Base-by-base conservation (phyloP, 2,113 vertebrate genomes). In the Otolemur garnettii region DNA sequence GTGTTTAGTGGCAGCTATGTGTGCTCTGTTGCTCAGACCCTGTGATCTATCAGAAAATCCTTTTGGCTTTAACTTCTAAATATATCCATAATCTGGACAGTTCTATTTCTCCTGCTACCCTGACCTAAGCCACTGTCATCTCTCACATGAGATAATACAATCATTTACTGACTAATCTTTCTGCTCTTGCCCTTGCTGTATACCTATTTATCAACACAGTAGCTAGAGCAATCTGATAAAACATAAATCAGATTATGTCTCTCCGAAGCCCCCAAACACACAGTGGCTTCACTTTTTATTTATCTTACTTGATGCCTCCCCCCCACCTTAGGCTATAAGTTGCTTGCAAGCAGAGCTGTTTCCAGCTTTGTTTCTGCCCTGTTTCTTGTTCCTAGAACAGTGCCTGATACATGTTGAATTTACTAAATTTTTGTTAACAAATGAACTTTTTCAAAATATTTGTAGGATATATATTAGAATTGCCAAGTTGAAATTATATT, bases 401-500 rank as follows among this genome's bases (percentile, higher is more conserved):
- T 30, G 7, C 26, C 24, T 62, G 68, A 26, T 50, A 81, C 13
- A 30, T 64, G 19, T 1, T 82, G 12, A 8, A 38, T 90, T 86
- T 82, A 77, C 17, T 35, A 77, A 69, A 71, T 90, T 74, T 28
- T 66, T 84, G 15, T 71, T 68, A 50, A 66, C 53, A 7, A 91
- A 42, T 74, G 30, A 71, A 59, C 87, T 66, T 87, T 90, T 79
- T 38, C 42, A 90, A 80, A 81, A n/a, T 85, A 59, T 79, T 81
- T 60, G n/a, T 57, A 91, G n/a, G 22, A 38, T 64, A 13, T 21
- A 18, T 71, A 33, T 75, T 55, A 69, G 11, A 62, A 18, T 93
- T 69, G 55, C 92, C 89, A 78, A 82, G 33, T 64, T 93, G 75
- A 91, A 95, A 87, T 91, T 87, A n/a, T 78, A 72, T 78, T 50